phyloP scores from a whole-genome alignment of 1,140 invertebrate species.

The Macrobrachium rosenbergii region DNA sequence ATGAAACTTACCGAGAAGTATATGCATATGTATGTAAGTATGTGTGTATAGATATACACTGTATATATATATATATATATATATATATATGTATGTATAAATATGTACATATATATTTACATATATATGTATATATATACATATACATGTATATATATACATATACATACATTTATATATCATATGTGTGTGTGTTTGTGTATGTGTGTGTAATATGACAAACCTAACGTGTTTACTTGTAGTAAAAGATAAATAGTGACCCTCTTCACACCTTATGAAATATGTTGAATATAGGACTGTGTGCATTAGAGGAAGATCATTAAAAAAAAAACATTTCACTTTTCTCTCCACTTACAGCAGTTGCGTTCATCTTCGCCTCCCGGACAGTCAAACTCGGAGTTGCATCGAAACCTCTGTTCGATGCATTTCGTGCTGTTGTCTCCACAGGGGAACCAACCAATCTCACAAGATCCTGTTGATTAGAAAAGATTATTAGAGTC shows the following conservation, averaged over 20 bases:
- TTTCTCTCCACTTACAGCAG: background rate
- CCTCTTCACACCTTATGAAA: too few relatives aligned
- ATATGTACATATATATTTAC: background rate
- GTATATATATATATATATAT: constrained; percentile 1
- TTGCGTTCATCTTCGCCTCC: background rate
- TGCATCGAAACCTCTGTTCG: background rate
- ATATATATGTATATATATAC: background rate
- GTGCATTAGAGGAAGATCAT: background rate
- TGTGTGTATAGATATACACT: background rate
- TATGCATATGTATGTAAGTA: background rate
- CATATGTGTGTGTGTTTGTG: background rate
- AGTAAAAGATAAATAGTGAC: too few relatives aligned
- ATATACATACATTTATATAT: too few relatives aligned
- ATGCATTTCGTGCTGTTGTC: background rate
- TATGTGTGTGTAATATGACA: too few relatives aligned
- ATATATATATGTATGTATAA: constrained; percentile 3
- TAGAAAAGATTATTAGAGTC: too few relatives aligned
- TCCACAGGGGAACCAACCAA: background rate
- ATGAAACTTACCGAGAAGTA: too few relatives aligned
- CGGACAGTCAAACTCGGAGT: background rate
- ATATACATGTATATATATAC: background rate
- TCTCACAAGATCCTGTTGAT: background rate
- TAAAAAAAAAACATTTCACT: background rate
- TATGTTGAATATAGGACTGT: too few relatives aligned
- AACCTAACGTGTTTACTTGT: too few relatives aligned